Evolutionary conservation across 2,888 invertebrate species (phyloP), one percentile per base, ranked within the genome.

Genomic region (Cosmia trapezina): DNA sequence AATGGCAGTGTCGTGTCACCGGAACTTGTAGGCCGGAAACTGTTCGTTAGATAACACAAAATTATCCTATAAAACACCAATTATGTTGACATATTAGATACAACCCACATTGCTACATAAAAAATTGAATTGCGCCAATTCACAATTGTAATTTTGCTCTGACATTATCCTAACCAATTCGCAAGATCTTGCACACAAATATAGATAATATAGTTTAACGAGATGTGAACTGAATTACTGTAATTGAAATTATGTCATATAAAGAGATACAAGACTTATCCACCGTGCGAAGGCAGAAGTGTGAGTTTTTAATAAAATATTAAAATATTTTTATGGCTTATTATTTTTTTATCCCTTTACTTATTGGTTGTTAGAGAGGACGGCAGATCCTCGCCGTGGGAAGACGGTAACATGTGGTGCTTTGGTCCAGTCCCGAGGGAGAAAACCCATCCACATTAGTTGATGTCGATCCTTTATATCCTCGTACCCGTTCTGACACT

Each of bases 251-350:
- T 86, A 86, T 88, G 90, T 90, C 88, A 86, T 91, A 90, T 91
- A 89, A 95, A 94, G 94, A 94, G 94, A 93, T 92, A 94, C 91
- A 96, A 96, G 96, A 96, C 96, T 96, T 94, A 94, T 92, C 91
- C 92, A 93, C 89, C 91, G 91, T 92, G 91, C 91, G 89, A 92
- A 89, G 89, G 88, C 80, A 76, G 72, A 85, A 87, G 91, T 90
- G 91, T 87, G 89, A 89, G 88, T 94, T 94, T 94, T 88, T 92
- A 94, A 93, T 94, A 94, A 95, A 86, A 88, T 86, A 72, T 70
- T 28, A 85, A 86, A 84, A 80, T 71, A 62, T 57, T 63, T 19
- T 73, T 22, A 9, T 22, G 60, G 28, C n/a, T 54, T 73, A 54
- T 71, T 62, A 64, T 68, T 73, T 28, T 22, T 56, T 2, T 19